These are phyloP conservation scores for Neostethus bicornis DNA, from an alignment of 2,797 vertebrate species.

Conservation along the genomic window DNA sequence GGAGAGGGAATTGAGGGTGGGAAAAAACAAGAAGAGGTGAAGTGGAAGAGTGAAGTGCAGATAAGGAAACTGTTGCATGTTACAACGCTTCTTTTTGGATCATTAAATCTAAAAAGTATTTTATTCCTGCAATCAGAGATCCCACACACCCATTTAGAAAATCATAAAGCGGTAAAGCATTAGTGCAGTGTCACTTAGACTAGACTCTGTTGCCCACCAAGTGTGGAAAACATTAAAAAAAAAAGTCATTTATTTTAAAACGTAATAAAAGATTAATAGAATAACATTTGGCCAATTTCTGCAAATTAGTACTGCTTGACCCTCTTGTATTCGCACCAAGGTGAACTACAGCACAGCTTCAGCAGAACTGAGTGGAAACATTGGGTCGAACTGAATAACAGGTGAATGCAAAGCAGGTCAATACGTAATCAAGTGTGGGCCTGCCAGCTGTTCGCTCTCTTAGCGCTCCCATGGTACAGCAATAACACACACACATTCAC, in stretches of 20 bases:
- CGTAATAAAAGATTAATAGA: conserved; percentile 23
- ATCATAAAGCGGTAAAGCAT: conserved; percentile 2
- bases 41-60: conserved; percentile 41
- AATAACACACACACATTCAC: conserved; percentile 22
- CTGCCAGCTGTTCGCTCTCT: conserved; percentile 72
- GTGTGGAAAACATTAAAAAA: conserved; percentile 12
- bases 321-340: conserved; percentile 43
- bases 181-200: not conserved
- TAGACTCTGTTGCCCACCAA: conserved; percentile 7
- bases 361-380: conserved; percentile 66
- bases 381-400: conserved; percentile 75
- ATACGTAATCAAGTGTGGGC: conserved; percentile 70
- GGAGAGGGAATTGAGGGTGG: conserved; percentile 10
- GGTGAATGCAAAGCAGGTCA: conserved; percentile 80
- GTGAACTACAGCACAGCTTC: conserved; percentile 71
- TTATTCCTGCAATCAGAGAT: conserved; percentile 36
- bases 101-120: conserved; percentile 43
- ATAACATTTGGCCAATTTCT: conserved; percentile 54
- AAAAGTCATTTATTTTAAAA: conserved; percentile 2
- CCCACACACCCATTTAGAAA: conserved; percentile 18
- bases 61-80: conserved; percentile 42
- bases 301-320: conserved; percentile 47
- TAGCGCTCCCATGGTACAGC: conserved; percentile 41
- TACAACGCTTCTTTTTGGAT: conserved; percentile 42
- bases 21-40: conserved; percentile 40